Base-by-base conservation (phyloP, 2,797 vertebrate species). In the Huso huso region DNA sequence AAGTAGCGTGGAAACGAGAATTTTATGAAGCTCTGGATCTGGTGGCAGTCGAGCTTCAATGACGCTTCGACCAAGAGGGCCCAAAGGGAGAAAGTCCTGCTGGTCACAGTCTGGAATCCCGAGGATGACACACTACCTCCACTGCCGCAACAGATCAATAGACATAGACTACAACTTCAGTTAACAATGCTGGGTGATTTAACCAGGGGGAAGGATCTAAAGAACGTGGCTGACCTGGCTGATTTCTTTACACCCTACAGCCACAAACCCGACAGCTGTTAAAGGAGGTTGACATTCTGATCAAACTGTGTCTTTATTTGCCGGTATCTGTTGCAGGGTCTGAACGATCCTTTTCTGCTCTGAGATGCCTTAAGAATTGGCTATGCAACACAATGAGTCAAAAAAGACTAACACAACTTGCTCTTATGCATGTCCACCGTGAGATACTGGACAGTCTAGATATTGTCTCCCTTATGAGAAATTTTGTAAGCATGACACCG, bases 261-360 rank as follows among this genome's bases (percentile, higher is more conserved):
- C 68, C 62, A 49, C 62, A 69, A 69, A 69, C 68, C 7, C 57
- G 68, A 49, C 52, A 48, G 8, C 62, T 64, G 11, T 64, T 69
- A n/a, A 59, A n/a, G 5, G 48, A 65, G 12, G 62, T 65, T 23
- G 62, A 69, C 51, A 60, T 8, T 52, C 23, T 64, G 6, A 15
- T 65, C 15, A 48, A 65, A 12, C 55, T 69, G 53, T 65, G 55
- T 52, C 15, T 61, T 13, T 69, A 49, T 65, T 59, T 69, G 10
- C 53, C 18, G 0, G 68, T 69, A 3, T 69, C 63, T 48, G 15
- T 63, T 48, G 68, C 68, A 2, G 61, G 5, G 10, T 69, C 68
- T 7, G 64, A 66, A 51, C 65, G 63, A 53, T 66, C 63, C 3
- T 69, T 57, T 15, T 69, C 58, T 9, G 59, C 57, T 10, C 48